These are phyloP conservation scores for Xylota sylvarum DNA, from an alignment of 2,888 invertebrate genomes.

Conservation along the genomic window DNA sequence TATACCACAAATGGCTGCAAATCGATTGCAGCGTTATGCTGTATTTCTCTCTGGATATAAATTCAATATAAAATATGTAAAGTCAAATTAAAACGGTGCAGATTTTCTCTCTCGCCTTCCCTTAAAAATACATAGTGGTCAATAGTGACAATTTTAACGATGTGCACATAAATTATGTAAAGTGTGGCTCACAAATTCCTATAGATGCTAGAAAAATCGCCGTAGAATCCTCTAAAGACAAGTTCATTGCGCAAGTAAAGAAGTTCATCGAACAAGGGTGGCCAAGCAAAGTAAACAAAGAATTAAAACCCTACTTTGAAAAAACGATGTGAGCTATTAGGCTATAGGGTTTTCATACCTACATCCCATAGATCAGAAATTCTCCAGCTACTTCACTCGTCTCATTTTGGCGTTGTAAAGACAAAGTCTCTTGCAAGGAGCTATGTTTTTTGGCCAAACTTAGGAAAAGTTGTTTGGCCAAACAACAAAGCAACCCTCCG, in stretches of 20 bases:
- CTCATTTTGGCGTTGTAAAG: conserved; percentile 8
- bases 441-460: conserved; percentile 7
- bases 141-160: not conserved
- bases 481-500: conserved; percentile 15
- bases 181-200: not conserved
- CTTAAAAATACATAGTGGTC: not conserved
- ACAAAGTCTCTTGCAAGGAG: conserved; percentile 11
- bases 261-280: not conserved
- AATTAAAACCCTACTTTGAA: conserved; percentile 6
- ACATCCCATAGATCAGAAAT: not conserved
- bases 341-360: not conserved
- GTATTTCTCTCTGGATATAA: not conserved
- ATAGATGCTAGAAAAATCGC: not conserved
- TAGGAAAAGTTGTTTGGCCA: not conserved
- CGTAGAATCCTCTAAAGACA: not conserved
- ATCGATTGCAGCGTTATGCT: conserved; percentile 11
- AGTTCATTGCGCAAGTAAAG: not conserved
- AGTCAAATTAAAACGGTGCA: not conserved
- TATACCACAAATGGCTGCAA: conserved; percentile 18
- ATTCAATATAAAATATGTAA: too few species aligned
- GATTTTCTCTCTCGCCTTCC: not conserved
- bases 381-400: conserved; percentile 4
- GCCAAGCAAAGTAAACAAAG: not conserved
- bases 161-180: not conserved
- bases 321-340: not conserved